Evolutionary conservation across 2,888 invertebrate genomes (phyloP), one percentile per base, ranked within the genome.

Genomic region (Elmis aenea): DNA sequence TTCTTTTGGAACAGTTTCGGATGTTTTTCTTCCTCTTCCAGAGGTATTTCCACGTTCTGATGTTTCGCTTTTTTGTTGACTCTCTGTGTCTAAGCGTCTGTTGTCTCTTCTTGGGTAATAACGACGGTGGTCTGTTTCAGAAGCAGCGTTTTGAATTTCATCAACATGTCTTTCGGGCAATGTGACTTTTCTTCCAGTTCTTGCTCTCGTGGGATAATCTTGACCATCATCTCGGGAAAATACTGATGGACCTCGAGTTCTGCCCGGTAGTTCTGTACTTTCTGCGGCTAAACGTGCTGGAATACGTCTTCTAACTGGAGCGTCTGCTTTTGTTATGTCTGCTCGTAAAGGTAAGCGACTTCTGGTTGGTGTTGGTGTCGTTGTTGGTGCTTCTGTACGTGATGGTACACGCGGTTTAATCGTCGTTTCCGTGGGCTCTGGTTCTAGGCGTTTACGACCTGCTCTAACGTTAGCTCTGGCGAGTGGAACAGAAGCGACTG

Each of bases 111-210:
- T 5, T 6, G 8, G 8, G 8, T 18, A 6, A 6, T 18, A 6
- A 8, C 8, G 18, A 6, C 18, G 18, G 8, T 18, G 5, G 18
- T 18, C 8, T 5, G 18, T 18, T n/a, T n/a, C n/a, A n/a, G n/a
- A n/a, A n/a, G n/a, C n/a, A 12, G 12, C 13, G 13, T 13, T 13
- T 13, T 13, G 26, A 13, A 13, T 9, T 26, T 26, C 13, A 2
- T 11, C 12, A 26, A 13, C 30, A 23, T 13, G 9, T 13, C 13
- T 16, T 18, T 26, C 33, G 3, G 16, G 12, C 14, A 22, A 20
- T 18, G 32, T 5, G n/a, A 55, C 54, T 40, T 50, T 57, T 31
- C 61, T 40, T 9, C 56, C 59, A n/a, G 57, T 53, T 46, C 64
- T 50, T 3, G 61, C 50, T 34, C 61, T 48, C 5, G 38, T 36